A percentile compares a stretch with the other conserved stretches of the same genome.
Evolutionary conservation across 2,113 vertebrate genomes (phyloP).

Genomic region (Gopherus evgoodei): DNA sequence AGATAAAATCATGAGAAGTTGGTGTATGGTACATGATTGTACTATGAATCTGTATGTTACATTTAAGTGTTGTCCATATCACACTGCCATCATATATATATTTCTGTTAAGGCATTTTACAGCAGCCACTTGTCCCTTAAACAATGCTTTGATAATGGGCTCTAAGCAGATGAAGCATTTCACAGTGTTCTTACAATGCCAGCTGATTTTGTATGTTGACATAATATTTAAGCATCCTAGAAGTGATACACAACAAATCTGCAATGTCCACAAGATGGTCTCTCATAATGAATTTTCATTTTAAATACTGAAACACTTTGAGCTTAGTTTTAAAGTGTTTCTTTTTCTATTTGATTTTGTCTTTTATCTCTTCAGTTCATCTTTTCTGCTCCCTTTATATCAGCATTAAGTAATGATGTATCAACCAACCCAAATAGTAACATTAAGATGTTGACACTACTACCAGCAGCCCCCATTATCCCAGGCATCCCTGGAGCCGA

Average conservation of each 20-base stretch:
- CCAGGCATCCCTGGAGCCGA: slow-evolving; percentile 22
- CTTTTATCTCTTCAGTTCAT: neutral
- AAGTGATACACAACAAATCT: neutral
- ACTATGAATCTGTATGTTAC: neutral
- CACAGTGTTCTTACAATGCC: slow-evolving; percentile 5
- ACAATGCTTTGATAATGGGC: neutral
- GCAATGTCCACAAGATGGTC: neutral
- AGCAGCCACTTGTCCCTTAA: neutral
- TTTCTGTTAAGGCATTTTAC: neutral
- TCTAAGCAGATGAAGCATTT: neutral
- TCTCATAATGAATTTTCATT: neutral
- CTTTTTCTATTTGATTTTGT: neutral
- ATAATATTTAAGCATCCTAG: neutral
- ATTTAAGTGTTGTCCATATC: neutral
- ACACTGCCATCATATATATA: neutral
- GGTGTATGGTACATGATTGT: neutral
- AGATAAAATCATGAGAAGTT: neutral
- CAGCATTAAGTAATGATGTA: neutral
- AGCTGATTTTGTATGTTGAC: neutral
- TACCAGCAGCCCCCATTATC: slow-evolving; percentile 2
- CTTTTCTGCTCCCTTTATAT: neutral
- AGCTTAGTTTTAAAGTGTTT: neutral
- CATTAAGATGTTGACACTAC: slow-evolving; percentile 30
- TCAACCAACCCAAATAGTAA: neutral
- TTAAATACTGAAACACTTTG: neutral